phyloP scores from a whole-genome alignment of 1,140 invertebrate genomes.

The Leptinotarsa defecta region DNA sequence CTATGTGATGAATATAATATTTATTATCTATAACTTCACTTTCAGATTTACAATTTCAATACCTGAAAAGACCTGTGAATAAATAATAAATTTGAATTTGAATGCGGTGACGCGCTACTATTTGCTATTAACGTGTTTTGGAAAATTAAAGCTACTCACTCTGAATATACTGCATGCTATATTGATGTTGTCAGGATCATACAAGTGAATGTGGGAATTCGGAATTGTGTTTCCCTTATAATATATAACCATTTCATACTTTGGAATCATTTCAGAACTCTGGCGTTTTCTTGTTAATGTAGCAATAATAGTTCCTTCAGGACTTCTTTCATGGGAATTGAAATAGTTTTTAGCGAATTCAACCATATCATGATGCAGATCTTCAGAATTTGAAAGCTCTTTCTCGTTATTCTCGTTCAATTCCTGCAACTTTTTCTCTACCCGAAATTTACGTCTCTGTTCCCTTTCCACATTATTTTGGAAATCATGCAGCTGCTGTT shows the following conservation, averaged over 20 bases:
- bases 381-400: conserved; percentile 60
- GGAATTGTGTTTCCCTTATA: conserved; percentile 87
- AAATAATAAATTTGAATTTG: neutral
- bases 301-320: conserved; percentile 86
- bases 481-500: conserved; percentile 39
- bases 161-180: conserved; percentile 89
- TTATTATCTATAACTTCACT: no score
- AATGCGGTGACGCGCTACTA: no score
- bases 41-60: no score
- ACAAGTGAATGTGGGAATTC: conserved; percentile 92
- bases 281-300: conserved; percentile 84
- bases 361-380: conserved; percentile 79
- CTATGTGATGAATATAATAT: no score
- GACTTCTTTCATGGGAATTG: conserved; percentile 84
- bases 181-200: conserved; percentile 91
- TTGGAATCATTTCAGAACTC: conserved; percentile 78
- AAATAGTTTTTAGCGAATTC: conserved; percentile 94
- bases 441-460: conserved; percentile 77
- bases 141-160: conserved; percentile 60
- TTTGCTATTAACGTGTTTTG: no score
- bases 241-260: conserved; percentile 91
- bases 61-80: neutral
- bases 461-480: conserved; percentile 64
- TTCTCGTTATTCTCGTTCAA: conserved; percentile 65
- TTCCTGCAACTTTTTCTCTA: conserved; percentile 84